phyloP scores from a whole-genome alignment of 1,140 invertebrate species.

The Neodiprion virginianus region DNA sequence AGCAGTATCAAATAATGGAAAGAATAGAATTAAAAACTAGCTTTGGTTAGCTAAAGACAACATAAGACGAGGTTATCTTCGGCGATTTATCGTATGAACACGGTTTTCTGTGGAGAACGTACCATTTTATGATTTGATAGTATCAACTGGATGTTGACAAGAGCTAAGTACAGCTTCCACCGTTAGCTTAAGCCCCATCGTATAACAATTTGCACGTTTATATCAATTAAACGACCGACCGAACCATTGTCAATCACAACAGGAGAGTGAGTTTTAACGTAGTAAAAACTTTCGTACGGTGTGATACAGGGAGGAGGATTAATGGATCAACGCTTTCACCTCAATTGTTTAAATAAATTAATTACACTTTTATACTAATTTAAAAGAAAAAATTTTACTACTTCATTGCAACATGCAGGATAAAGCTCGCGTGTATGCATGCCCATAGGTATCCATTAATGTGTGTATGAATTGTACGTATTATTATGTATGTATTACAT shows the following conservation, averaged over 20 bases:
- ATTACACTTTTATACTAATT: not conserved
- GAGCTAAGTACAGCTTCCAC: conserved; percentile 30
- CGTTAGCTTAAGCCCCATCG: conserved; percentile 36
- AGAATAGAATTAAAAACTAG: too few relatives aligned
- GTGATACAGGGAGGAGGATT: not conserved
- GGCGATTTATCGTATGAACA: not conserved
- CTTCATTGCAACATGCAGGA: not conserved
- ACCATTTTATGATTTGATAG: conserved; percentile 41
- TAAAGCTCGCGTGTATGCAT: not conserved
- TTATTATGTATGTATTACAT: too few relatives aligned
- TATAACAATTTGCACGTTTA: conserved; percentile 28
- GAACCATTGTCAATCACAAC: conserved; percentile 7
- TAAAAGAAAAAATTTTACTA: not conserved
- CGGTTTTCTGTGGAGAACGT: conserved; percentile 8
- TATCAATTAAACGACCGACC: conserved; percentile 10
- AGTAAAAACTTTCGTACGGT: too few relatives aligned
- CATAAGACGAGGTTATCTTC: not conserved
- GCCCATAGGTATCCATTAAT: too few relatives aligned
- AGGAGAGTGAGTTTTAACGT: not conserved
- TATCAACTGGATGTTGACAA: conserved; percentile 34
- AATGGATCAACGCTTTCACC: not conserved
- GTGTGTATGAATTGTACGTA: too few relatives aligned
- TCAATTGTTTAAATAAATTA: not conserved
- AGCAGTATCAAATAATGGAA: not conserved
- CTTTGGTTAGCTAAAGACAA: not conserved